A percentile compares a stretch with the other conserved stretches of the same genome.
phyloP scores from a whole-genome alignment of 2,888 invertebrate genomes.

The Leptothorax acervorum region DNA sequence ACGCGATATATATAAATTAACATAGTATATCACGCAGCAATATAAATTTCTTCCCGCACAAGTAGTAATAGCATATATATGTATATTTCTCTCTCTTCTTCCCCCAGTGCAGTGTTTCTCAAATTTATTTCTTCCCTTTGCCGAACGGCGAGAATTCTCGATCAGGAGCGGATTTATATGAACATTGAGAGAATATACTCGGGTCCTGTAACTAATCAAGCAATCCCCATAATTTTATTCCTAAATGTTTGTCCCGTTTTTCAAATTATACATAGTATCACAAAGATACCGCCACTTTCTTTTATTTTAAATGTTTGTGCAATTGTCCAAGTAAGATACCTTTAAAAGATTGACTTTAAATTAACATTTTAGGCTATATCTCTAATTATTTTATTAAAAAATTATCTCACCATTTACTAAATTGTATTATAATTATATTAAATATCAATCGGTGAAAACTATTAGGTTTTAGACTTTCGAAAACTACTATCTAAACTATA shows the following conservation, averaged over 20 bases:
- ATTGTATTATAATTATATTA: constrained; percentile 13
- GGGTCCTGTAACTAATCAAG: not conserved
- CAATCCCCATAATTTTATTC: not conserved
- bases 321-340: not conserved
- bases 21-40: constrained; percentile 63
- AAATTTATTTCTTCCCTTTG: constrained; percentile 60
- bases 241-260: not conserved
- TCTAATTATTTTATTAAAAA: constrained; percentile 13
- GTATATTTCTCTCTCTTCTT: constrained; percentile 28
- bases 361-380: not conserved
- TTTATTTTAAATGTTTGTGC: not conserved
- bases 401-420: not conserved
- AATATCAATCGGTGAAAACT: constrained; percentile 10
- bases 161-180: constrained; percentile 21
- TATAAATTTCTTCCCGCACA: constrained; percentile 52
- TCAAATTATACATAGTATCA: not conserved
- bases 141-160: constrained; percentile 49
- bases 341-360: constrained; percentile 3
- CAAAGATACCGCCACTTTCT: not conserved
- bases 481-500: not conserved
- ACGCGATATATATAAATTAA: constrained; percentile 60
- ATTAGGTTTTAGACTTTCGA: not conserved
- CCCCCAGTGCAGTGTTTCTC: constrained; percentile 79
- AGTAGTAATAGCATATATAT: constrained; percentile 34
- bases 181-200: not conserved